A percentile compares a stretch with the other conserved stretches of the same genome.
phyloP scores from a whole-genome alignment of 2,888 invertebrate genomes.

The Villa cingulata region DNA sequence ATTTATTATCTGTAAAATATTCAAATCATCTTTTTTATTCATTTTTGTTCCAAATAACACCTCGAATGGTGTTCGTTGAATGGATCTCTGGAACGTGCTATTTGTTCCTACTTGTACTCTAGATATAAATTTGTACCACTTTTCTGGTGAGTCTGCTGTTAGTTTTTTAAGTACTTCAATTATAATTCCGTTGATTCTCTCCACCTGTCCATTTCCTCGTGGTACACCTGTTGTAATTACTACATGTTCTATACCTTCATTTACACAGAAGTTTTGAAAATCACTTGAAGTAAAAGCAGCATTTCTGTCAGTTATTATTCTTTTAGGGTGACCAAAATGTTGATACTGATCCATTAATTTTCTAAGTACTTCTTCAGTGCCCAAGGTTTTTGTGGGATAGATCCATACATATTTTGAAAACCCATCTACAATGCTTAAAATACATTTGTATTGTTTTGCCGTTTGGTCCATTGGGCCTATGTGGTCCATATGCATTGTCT shows the following conservation, averaged over 20 bases:
- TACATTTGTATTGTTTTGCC: conserved; percentile 20
- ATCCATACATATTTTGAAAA: conserved; percentile 22
- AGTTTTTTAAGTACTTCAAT: background rate
- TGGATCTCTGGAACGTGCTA: background rate
- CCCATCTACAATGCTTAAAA: conserved; percentile 23
- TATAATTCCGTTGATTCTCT: background rate
- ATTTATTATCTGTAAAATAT: background rate
- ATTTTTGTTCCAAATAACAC: background rate
- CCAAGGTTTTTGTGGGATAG: conserved; percentile 3
- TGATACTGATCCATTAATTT: conserved; percentile 5
- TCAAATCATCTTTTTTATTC: conserved; percentile 1
- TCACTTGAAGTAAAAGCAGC: conserved; percentile 12
- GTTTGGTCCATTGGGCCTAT: conserved; percentile 23
- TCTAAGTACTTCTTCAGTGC: background rate
- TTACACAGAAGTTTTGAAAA: conserved; percentile 3
- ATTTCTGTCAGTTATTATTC: too few species aligned
- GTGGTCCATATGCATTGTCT: conserved; percentile 24
- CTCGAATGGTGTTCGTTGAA: background rate
- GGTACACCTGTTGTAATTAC: too few species aligned
- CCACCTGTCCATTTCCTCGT: too few species aligned
- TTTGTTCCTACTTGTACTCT: background rate
- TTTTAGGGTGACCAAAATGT: conserved; percentile 13
- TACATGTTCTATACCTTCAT: conserved; percentile 1
- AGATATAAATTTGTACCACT: too few species aligned
- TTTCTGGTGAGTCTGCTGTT: background rate